A percentile compares a stretch with the other conserved stretches of the same genome.
These are phyloP conservation scores for Euplagia quadripunctaria DNA, from an alignment of 2,888 invertebrate species.

Conservation along the genomic window DNA sequence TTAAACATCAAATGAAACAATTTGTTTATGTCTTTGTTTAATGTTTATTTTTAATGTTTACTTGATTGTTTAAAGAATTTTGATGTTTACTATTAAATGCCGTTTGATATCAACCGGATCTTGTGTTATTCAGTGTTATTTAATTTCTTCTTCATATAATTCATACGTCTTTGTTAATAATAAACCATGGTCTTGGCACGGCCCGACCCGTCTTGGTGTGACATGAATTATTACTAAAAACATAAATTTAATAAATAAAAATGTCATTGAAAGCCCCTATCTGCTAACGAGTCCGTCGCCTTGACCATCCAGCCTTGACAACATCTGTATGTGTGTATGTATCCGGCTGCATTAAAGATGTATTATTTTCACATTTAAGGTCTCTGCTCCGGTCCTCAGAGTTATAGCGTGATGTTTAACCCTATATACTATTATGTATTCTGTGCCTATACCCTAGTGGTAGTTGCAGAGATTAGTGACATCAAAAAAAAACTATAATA, in stretches of 20 bases:
- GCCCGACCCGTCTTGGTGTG: neutral
- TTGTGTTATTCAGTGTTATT: neutral
- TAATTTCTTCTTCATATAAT: neutral
- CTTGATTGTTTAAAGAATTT: conserved; percentile 4
- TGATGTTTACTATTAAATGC: conserved; percentile 7
- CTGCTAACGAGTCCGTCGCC: neutral
- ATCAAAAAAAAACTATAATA: too few species aligned
- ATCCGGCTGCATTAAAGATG: neutral
- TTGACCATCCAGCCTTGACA: neutral
- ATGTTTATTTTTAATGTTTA: conserved; percentile 10
- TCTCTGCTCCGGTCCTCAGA: too few species aligned
- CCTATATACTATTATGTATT: too few species aligned
- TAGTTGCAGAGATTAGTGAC: too few species aligned
- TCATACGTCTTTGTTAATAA: too few species aligned
- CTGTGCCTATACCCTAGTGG: too few species aligned
- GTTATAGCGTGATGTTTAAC: too few species aligned
- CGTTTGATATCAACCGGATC: neutral
- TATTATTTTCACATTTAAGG: neutral
- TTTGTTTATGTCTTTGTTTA: neutral
- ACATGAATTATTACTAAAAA: neutral
- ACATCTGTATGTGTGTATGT: neutral
- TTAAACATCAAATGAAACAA: conserved; percentile 1
- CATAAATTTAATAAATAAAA: neutral
- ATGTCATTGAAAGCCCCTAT: neutral
- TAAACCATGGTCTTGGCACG: too few species aligned